These are phyloP conservation scores for Limnephilus auricula DNA, from an alignment of 2,888 invertebrate genomes.

Conservation along the genomic window DNA sequence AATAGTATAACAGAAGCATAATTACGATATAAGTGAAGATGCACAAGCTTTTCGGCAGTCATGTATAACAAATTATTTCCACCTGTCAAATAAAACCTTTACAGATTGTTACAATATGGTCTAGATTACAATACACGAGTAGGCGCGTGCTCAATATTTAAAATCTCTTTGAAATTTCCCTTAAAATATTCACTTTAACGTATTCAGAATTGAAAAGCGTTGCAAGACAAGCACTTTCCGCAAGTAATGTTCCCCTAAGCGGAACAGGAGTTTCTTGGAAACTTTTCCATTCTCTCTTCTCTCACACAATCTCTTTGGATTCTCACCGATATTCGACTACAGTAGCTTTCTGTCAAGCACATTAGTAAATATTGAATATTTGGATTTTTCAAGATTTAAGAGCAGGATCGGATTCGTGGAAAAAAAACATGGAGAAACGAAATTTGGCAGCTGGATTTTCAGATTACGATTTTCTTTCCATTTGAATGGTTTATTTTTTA, in stretches of 20 bases:
- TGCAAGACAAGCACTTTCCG: conserved; percentile 36
- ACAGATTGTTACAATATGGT: not conserved
- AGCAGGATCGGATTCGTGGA: not conserved
- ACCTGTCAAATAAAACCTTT: not conserved
- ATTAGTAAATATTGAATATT: not conserved
- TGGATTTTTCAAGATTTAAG: not conserved
- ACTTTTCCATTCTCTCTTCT: conserved; percentile 27
- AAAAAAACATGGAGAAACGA: not conserved
- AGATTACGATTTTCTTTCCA: no score
- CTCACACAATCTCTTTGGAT: conserved; percentile 5
- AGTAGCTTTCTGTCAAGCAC: not conserved
- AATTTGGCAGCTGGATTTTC: no score
- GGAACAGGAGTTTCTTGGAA: conserved; percentile 16
- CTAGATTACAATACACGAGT: not conserved
- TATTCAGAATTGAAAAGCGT: not conserved
- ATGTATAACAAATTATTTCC: not conserved
- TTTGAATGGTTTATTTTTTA: no score
- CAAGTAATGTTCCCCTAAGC: not conserved
- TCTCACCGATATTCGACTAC: not conserved
- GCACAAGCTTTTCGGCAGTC: not conserved
- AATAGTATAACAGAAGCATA: no score
- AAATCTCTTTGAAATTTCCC: conserved; percentile 13
- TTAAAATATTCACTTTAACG: conserved; percentile 13
- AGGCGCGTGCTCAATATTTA: not conserved
- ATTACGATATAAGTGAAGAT: no score